phyloP scores from a whole-genome alignment of 2,888 invertebrate genomes.

The Chymomyza fuscimana region DNA sequence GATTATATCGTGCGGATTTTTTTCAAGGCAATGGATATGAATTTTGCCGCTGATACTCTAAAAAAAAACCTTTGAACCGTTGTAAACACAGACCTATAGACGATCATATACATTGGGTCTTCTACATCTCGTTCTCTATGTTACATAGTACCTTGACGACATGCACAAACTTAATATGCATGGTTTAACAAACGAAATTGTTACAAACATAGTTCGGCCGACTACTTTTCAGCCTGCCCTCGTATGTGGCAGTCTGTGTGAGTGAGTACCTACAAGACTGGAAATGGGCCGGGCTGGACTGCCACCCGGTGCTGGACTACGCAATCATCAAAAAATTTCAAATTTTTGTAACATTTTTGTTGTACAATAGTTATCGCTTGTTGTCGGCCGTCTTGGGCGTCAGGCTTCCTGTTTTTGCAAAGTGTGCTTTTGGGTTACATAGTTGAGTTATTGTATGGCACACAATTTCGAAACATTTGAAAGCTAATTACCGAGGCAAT shows the following conservation, averaged over 20 bases:
- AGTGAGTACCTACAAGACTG: neutral
- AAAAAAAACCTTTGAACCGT: too few relatives aligned
- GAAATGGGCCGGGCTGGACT: neutral
- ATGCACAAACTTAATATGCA: too few relatives aligned
- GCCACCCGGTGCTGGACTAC: slow-evolving; percentile 36
- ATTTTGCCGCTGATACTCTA: too few relatives aligned
- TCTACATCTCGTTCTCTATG: too few relatives aligned
- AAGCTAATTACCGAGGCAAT: slow-evolving; percentile 56
- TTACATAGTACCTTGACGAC: too few relatives aligned
- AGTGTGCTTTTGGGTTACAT: slow-evolving; percentile 31
- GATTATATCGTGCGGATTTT: too few relatives aligned
- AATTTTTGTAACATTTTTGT: slow-evolving; percentile 27
- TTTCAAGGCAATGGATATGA: too few relatives aligned
- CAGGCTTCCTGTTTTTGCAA: slow-evolving; percentile 53
- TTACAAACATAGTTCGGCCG: too few relatives aligned
- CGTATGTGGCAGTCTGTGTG: neutral
- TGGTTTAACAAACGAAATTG: too few relatives aligned
- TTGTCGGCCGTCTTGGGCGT: neutral
- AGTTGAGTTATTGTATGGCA: neutral
- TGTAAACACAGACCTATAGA: too few relatives aligned
- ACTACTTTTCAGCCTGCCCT: too few relatives aligned
- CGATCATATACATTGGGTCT: too few relatives aligned
- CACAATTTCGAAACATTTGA: slow-evolving; percentile 21
- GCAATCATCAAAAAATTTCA: slow-evolving; percentile 65
- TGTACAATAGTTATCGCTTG: neutral